These are phyloP conservation scores for Watsonalla cultraria DNA, from an alignment of 2,888 invertebrate species.

Conservation along the genomic window DNA sequence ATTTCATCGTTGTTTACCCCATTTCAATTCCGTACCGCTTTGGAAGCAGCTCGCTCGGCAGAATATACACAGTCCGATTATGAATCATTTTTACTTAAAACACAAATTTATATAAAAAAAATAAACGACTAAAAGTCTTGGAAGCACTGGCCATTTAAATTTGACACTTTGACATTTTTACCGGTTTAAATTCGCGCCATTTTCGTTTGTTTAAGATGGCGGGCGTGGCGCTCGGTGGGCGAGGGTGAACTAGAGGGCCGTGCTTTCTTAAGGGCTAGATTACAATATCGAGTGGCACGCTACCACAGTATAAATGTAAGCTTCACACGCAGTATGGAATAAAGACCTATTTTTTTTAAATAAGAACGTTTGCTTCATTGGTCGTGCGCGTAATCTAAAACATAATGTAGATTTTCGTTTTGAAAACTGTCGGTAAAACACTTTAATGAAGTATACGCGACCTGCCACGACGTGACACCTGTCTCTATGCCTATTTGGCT, in stretches of 20 bases:
- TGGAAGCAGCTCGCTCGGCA: constrained; percentile 70
- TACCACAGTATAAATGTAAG: too few species aligned
- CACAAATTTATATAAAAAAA: constrained; percentile 8
- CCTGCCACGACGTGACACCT: too few species aligned
- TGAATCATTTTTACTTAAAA: constrained; percentile 54
- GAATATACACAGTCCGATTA: constrained; percentile 69
- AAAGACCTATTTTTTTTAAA: too few species aligned
- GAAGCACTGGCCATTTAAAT: background rate
- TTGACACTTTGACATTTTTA: constrained; percentile 7
- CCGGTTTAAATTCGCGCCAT: constrained; percentile 48
- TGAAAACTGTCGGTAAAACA: too few species aligned
- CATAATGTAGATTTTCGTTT: too few species aligned
- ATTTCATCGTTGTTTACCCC: constrained; percentile 39
- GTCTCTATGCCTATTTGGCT: too few species aligned
- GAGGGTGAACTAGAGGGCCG: constrained; percentile 53
- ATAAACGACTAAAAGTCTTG: background rate
- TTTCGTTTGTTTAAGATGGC: constrained; percentile 33
- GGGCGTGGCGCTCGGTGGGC: constrained; percentile 49
- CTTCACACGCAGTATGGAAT: too few species aligned
- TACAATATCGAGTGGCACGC: constrained; percentile 36
- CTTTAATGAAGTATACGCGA: too few species aligned
- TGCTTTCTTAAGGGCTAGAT: constrained; percentile 57
- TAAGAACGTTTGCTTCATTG: too few species aligned
- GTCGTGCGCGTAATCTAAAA: too few species aligned
- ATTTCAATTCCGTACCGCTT: constrained; percentile 63